Evolutionary conservation across 2,797 vertebrate species (phyloP).

Genomic region (Echiichthys vipera): DNA sequence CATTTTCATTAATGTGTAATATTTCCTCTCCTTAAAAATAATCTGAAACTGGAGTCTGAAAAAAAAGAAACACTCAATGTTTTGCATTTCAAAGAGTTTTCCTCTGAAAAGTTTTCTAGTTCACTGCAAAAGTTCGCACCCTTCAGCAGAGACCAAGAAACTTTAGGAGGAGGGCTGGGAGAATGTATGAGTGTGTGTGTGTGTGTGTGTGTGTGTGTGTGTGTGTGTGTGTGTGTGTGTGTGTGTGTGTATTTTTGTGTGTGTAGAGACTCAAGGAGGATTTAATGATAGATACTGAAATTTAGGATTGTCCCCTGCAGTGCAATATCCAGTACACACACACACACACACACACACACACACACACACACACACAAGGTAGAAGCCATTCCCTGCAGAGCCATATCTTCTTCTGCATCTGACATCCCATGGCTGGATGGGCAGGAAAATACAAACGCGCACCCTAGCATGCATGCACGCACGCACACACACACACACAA

Average conservation of each 20-base stretch:
- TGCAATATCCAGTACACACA: slow-evolving; percentile 49
- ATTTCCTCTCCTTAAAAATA: background rate
- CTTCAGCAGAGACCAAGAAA: slow-evolving; percentile 43
- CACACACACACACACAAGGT: slow-evolving; percentile 32
- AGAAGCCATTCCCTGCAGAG: slow-evolving; percentile 56
- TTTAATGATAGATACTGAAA: slow-evolving; percentile 67
- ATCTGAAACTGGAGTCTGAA: background rate
- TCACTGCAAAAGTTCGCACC: slow-evolving; percentile 26
- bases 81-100: slow-evolving; percentile 16
- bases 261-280: slow-evolving; percentile 45
- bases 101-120: slow-evolving; percentile 30
- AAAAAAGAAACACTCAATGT: background rate
- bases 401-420: slow-evolving; percentile 61
- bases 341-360: slow-evolving; percentile 31
- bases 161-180: too few relatives aligned
- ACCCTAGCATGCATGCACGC: slow-evolving; percentile 3
- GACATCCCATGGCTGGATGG: slow-evolving; percentile 58
- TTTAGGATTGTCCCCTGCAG: slow-evolving; percentile 61
- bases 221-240: slow-evolving; percentile 8
- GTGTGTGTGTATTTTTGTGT: slow-evolving; percentile 17
- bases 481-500: slow-evolving; percentile 25
- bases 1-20: background rate
- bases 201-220: slow-evolving; percentile 9
- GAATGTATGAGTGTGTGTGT: too few relatives aligned
- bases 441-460: slow-evolving; percentile 3